Evolutionary conservation across 2,797 vertebrate genomes (phyloP), one percentile per base, ranked within the genome.

Genomic region (Sebastolobus alascanus): DNA sequence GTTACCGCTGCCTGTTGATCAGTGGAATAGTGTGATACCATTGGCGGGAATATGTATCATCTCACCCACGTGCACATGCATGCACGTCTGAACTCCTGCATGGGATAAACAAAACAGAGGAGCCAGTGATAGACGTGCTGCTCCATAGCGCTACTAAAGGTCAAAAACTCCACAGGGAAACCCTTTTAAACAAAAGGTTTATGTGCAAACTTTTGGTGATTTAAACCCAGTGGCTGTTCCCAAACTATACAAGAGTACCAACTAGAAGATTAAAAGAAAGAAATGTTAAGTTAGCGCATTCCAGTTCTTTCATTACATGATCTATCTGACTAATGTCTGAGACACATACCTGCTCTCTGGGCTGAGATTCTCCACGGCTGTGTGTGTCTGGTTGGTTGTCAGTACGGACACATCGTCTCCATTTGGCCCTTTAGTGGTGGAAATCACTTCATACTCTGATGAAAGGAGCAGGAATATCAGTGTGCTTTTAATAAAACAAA

Each of bases 341-440:
- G 66, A 38, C 69, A 22, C 73, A 85, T 96, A 99, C 98, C 96
- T 99, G 94, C 97, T 99, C 85, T 99, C 95, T 83, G 98, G 98
- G 91, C 97, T 97, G 75, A 99, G 94, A 89, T 99, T 99, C 96
- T 99, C 99, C 92, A 99, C 97, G 0, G 98, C 96, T 74, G 97
- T 97, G 92, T 98, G 97, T 1, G 99, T 99, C 94, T 99, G 98
- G 93, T 99, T 99, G 87, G 99, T 99, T 27, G 96, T 96, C 92
- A 97, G 91, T 81, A 98, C 83, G 3, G 97, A 97, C 74, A 96
- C 94, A 80, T 97, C 94, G 59, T 97, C 92, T 86, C 96, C 97
- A 54, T 95, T 90, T 14, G 94, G 94, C 77, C 97, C 97, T 75
- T 96, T 97, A 86, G 97, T 95, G 73, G 93, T 97, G 73, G 98